These are phyloP conservation scores for Drosophila eugracilis DNA, from an alignment of 1,140 invertebrate genomes.

Conservation along the genomic window DNA sequence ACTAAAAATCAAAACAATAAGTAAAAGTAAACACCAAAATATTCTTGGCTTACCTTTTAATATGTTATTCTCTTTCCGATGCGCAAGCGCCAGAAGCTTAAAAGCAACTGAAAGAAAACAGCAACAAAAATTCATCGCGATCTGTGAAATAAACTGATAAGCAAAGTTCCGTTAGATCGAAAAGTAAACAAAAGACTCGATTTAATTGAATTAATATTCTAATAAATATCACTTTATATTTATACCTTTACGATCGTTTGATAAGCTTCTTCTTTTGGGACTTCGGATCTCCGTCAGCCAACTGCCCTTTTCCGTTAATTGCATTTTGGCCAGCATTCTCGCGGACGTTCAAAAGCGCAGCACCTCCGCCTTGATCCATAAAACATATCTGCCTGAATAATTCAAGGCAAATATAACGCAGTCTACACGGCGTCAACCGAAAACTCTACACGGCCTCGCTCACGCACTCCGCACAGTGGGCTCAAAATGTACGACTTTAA, in stretches of 20 bases:
- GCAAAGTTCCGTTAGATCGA: background rate
- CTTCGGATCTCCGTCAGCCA: background rate
- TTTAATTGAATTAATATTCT: background rate
- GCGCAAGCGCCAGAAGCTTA: background rate
- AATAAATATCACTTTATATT: background rate
- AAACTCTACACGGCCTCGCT: slow-evolving; percentile 23
- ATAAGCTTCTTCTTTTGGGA: background rate
- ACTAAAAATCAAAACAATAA: no score
- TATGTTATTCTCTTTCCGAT: background rate
- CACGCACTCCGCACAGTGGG: slow-evolving; percentile 24
- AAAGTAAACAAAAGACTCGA: background rate
- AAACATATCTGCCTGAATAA: slow-evolving; percentile 74
- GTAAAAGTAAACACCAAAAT: no score
- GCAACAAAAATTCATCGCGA: background rate
- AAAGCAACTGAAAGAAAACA: background rate
- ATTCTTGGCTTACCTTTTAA: no score
- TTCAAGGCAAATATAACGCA: slow-evolving; percentile 79
- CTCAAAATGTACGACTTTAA: background rate
- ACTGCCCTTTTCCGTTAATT: slow-evolving; percentile 50
- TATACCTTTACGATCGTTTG: background rate
- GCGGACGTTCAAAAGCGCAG: slow-evolving; percentile 64
- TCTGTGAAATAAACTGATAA: background rate
- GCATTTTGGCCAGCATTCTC: slow-evolving; percentile 54
- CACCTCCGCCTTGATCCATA: slow-evolving; percentile 58
- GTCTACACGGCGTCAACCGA: slow-evolving; percentile 50